A percentile compares a stretch with the other conserved stretches of the same genome.
Evolutionary conservation across 2,113 vertebrate species (phyloP).

Genomic region (Callionymus lyra): DNA sequence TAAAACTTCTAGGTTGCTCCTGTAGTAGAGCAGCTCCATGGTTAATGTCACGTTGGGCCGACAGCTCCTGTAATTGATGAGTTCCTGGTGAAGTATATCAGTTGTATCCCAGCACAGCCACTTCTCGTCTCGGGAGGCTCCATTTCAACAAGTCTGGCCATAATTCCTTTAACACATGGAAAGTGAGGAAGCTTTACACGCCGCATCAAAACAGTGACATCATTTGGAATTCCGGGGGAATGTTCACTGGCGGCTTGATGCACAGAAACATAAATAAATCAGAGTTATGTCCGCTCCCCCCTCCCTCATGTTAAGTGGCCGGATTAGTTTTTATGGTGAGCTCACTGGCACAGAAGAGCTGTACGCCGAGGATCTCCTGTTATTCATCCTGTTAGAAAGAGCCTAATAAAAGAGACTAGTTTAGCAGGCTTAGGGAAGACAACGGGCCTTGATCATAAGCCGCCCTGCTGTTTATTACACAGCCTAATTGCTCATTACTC

Average conservation of each 20-base stretch:
- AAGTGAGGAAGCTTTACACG: conserved; percentile 31
- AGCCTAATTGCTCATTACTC: conserved; percentile 36
- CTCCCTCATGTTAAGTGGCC: conserved; percentile 31
- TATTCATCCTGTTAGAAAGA: conserved; percentile 38
- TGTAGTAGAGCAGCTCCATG: conserved; percentile 8
- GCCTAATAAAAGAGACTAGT: conserved; percentile 26
- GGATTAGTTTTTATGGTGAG: conserved; percentile 52
- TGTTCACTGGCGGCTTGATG: conserved; percentile 54
- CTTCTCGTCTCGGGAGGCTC: conserved; percentile 29
- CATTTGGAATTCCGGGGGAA: conserved; percentile 48
- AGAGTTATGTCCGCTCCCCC: conserved; percentile 38
- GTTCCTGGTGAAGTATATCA: conserved; percentile 23
- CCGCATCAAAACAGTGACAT: conserved; percentile 56
- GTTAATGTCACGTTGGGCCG: conserved; percentile 1
- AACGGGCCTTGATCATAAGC: conserved; percentile 21
- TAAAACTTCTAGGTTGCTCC: too few species aligned
- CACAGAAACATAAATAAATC: conserved; percentile 59
- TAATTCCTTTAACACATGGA: conserved; percentile 66
- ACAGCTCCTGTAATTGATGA: conserved; percentile 40
- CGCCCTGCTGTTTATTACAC: conserved; percentile 35
- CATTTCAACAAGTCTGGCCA: conserved; percentile 59
- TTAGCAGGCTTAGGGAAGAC: conserved; percentile 23
- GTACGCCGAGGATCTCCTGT: conserved; percentile 22
- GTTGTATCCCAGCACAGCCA: conserved; percentile 20
- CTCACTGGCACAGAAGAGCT: conserved; percentile 27